These are phyloP conservation scores for Orthonevra nobilis DNA, from an alignment of 2,888 invertebrate species.

Conservation along the genomic window DNA sequence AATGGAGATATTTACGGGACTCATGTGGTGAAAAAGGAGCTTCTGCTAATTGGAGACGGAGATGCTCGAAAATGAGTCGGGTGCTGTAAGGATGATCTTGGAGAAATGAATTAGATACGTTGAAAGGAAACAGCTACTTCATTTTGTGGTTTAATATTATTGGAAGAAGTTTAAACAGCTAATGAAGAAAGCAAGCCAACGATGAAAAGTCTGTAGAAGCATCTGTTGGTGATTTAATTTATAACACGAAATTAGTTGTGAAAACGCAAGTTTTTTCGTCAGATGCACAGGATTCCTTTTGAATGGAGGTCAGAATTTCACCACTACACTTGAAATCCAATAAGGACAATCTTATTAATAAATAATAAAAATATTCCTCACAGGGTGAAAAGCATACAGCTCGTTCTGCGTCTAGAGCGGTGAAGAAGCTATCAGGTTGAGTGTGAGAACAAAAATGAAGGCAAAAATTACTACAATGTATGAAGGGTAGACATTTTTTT, in stretches of 20 bases:
- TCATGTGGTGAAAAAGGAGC: conserved; percentile 68
- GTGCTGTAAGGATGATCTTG: conserved; percentile 51
- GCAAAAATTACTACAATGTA: too few relatives aligned
- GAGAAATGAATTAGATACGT: conserved; percentile 55
- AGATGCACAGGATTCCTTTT: too few relatives aligned
- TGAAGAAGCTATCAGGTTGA: too few relatives aligned
- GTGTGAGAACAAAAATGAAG: too few relatives aligned
- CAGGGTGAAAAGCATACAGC: too few relatives aligned
- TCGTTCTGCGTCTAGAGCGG: too few relatives aligned
- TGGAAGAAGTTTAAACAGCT: conserved; percentile 16
- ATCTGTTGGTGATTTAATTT: conserved; percentile 66
- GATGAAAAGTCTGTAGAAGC: conserved; percentile 47
- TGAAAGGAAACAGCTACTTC: conserved; percentile 47
- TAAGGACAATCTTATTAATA: too few relatives aligned
- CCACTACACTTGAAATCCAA: too few relatives aligned
- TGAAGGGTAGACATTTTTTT: too few relatives aligned
- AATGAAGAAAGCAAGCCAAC: conserved; percentile 50
- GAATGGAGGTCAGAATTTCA: too few relatives aligned
- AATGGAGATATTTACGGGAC: conserved; percentile 66
- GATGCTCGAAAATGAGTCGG: background rate
- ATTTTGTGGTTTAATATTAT: conserved; percentile 40
- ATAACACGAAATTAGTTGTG: conserved; percentile 62
- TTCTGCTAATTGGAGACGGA: conserved; percentile 63
- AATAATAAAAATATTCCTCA: too few relatives aligned
- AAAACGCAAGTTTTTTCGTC: conserved; percentile 43